These are phyloP conservation scores for Oreohelix idahoensis DNA, from an alignment of 1,140 invertebrate genomes.

Conservation along the genomic window DNA sequence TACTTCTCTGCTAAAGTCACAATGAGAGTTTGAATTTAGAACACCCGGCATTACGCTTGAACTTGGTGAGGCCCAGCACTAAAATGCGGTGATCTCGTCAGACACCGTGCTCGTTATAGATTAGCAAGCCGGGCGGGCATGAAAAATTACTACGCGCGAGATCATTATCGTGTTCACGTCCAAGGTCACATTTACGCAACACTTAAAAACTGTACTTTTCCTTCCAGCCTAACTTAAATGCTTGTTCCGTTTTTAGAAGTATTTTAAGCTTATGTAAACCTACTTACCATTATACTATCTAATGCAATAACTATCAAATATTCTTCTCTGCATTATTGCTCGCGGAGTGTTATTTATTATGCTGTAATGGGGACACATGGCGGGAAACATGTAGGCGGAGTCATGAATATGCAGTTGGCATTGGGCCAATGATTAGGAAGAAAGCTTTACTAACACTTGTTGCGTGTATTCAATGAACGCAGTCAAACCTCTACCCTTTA, in stretches of 20 bases:
- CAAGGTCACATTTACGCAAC: conserved; percentile 41
- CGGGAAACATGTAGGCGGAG: conserved; percentile 31
- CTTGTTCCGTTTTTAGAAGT: too few species aligned
- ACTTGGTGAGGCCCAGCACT: conserved; percentile 16
- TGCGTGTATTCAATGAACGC: conserved; percentile 33
- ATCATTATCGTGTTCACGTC: conserved; percentile 5
- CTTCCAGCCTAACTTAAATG: too few species aligned
- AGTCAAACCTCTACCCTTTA: not conserved
- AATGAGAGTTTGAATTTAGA: conserved; percentile 17
- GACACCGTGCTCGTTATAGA: conserved; percentile 32
- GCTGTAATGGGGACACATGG: conserved; percentile 8
- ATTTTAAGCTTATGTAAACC: too few species aligned
- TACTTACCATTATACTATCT: too few species aligned
- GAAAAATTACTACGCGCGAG: conserved; percentile 19
- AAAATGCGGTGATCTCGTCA: conserved; percentile 25
- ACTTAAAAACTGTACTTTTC: too few species aligned
- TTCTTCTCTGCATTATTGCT: not conserved
- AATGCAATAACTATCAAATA: not conserved
- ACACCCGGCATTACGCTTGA: conserved; percentile 38
- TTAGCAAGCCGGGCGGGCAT: not conserved
- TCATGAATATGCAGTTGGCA: conserved; percentile 10
- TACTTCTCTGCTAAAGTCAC: conserved; percentile 16
- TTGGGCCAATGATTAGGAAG: not conserved
- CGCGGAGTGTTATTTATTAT: not conserved
- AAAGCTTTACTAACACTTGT: conserved; percentile 31